Evolutionary conservation across 1,140 invertebrate genomes (phyloP).

Genomic region (Eupristina koningsbergeri): DNA sequence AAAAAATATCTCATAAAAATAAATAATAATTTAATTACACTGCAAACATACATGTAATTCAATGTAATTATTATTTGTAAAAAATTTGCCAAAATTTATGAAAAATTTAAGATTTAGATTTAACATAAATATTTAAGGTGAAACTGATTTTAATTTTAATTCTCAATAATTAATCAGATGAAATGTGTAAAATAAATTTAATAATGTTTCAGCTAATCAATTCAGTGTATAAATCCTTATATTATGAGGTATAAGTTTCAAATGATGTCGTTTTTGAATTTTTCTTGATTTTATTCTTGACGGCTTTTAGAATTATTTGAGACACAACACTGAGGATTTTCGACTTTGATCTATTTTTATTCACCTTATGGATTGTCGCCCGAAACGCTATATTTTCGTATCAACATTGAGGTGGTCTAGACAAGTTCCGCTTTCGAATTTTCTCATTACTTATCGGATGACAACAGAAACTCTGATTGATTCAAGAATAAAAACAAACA

Average conservation of each 20-base stretch:
- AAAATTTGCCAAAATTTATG: no score
- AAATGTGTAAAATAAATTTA: no score
- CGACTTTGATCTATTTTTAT: slow-evolving; percentile 48
- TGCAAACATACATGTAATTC: no score
- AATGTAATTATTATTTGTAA: no score
- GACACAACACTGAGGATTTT: slow-evolving; percentile 29
- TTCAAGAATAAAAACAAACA: slow-evolving; percentile 32
- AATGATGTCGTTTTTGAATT: not conserved
- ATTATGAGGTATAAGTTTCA: slow-evolving; percentile 2
- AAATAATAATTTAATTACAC: no score
- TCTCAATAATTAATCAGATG: no score
- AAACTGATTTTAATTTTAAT: no score
- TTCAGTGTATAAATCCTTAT: not conserved
- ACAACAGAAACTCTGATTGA: not conserved
- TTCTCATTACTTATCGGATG: slow-evolving; percentile 39
- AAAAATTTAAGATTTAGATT: no score
- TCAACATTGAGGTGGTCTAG: slow-evolving; percentile 6
- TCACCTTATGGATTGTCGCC: slow-evolving; percentile 16
- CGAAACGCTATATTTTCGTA: slow-evolving; percentile 34
- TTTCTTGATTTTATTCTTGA: not conserved
- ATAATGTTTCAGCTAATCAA: no score
- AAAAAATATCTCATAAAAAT: no score
- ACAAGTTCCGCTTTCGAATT: slow-evolving; percentile 41
- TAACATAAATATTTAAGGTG: no score
- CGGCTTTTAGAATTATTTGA: slow-evolving; percentile 1